phyloP scores from a whole-genome alignment of 2,113 vertebrate genomes.

The Aleadryas rufinucha region DNA sequence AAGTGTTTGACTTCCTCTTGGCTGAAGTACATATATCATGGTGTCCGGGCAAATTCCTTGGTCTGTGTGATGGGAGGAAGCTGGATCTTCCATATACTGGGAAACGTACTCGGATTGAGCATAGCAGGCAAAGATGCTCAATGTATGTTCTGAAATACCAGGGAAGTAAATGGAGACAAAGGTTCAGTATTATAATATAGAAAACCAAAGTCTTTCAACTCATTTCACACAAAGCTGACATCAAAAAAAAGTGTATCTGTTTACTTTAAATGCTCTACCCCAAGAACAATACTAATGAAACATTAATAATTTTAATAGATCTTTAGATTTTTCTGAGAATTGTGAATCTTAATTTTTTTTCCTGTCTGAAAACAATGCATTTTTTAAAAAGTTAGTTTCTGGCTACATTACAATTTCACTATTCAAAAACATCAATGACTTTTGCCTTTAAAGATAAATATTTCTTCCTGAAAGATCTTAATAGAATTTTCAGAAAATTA shows the following conservation, averaged over 20 bases:
- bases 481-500: neutral
- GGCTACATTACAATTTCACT: neutral
- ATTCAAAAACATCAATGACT: neutral
- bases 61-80: rapidly evolving
- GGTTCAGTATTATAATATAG: neutral
- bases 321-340: neutral
- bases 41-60: neutral
- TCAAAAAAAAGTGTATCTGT: rapidly evolving
- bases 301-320: neutral
- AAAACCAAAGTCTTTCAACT: neutral
- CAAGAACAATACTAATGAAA: neutral
- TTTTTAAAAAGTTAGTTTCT: neutral
- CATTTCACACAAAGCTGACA: neutral
- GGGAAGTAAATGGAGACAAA: neutral
- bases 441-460: neutral
- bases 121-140: neutral
- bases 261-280: neutral
- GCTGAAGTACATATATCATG: neutral
- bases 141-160: neutral
- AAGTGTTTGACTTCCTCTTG: neutral
- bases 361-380: neutral
- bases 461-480: neutral
- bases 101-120: neutral
- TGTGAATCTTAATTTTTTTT: neutral
- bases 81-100: no score